Conservation (phyloP, 2,113 vertebrate genomes). For the Ploceus nigricollis region DNA sequence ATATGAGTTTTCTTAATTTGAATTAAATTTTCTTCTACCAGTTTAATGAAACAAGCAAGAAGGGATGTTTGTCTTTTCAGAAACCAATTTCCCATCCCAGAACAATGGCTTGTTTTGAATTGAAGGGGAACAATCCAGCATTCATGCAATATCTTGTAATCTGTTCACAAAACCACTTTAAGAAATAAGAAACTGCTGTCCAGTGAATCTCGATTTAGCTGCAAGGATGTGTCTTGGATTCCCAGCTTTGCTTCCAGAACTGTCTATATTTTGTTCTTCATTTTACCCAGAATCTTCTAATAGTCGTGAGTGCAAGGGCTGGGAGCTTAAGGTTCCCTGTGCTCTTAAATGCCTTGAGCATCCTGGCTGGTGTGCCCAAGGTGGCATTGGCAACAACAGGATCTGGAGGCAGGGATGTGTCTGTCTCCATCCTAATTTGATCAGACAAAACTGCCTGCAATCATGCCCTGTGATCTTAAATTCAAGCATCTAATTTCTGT, state of each 20-base stretch:
- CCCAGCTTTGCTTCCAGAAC: background rate
- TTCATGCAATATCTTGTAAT: conserved; percentile 15
- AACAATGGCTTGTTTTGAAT: conserved; percentile 34
- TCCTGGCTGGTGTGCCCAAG: background rate
- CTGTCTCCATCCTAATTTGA: background rate
- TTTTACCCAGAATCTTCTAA: background rate
- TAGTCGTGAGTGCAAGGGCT: background rate
- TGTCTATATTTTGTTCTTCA: background rate
- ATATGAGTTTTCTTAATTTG: conserved; percentile 40
- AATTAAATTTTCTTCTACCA: conserved; percentile 18
- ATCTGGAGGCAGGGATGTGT: background rate
- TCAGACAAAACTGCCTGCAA: background rate
- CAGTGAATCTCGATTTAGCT: background rate
- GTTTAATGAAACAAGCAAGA: conserved; percentile 33
- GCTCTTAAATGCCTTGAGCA: background rate
- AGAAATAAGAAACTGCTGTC: conserved; percentile 26
- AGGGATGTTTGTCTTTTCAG: conserved; percentile 12
- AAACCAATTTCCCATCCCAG: conserved; percentile 10
- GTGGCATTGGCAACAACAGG: background rate
- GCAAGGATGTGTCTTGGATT: background rate
- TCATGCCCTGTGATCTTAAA: background rate
- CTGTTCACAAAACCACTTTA: background rate
- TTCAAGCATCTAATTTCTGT: background rate
- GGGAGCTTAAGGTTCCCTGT: background rate
- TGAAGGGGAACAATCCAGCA: background rate